Conservation (phyloP, 2,113 vertebrate genomes). For the Montifringilla adamsi region DNA sequence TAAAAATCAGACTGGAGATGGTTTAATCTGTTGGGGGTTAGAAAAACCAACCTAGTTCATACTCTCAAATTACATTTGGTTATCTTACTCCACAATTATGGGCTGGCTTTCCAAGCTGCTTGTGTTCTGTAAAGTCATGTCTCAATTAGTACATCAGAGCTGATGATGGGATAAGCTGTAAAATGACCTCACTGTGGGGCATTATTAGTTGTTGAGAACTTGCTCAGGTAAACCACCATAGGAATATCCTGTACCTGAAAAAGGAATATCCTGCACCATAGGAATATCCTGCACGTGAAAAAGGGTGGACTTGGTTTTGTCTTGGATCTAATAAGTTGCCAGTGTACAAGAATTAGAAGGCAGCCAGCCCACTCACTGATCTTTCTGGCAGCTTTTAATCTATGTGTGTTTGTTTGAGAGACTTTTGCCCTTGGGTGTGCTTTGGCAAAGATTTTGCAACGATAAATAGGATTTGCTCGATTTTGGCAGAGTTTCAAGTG, state of each 20-base stretch:
- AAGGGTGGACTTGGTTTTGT: not conserved
- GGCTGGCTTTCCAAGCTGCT: not conserved
- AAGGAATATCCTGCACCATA: not conserved
- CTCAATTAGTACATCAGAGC: not conserved
- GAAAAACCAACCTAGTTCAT: not conserved
- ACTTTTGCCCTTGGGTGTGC: slow-evolving; percentile 37
- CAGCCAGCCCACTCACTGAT: not conserved
- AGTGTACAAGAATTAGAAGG: not conserved
- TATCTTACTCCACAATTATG: not conserved
- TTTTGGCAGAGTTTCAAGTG: slow-evolving; percentile 40
- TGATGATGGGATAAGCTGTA: not conserved
- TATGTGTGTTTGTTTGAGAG: not conserved
- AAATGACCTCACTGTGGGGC: not conserved
- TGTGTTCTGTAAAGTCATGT: not conserved
- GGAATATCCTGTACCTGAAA: not conserved
- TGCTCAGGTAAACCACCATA: not conserved
- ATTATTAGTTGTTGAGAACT: not conserved
- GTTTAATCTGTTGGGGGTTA: not conserved
- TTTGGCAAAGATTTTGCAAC: slow-evolving; percentile 41
- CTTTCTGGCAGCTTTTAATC: slow-evolving; percentile 27
- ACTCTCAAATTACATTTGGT: not conserved
- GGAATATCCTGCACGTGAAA: not conserved
- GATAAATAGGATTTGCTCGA: slow-evolving; percentile 32
- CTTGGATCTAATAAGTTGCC: not conserved
- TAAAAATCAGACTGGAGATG: not conserved